Percentiles rank a stretch among this genome's conserved stretches.
These are phyloP conservation scores for Hipposideros armiger DNA, from an alignment of 2,113 vertebrate species.

Conservation along the genomic window DNA sequence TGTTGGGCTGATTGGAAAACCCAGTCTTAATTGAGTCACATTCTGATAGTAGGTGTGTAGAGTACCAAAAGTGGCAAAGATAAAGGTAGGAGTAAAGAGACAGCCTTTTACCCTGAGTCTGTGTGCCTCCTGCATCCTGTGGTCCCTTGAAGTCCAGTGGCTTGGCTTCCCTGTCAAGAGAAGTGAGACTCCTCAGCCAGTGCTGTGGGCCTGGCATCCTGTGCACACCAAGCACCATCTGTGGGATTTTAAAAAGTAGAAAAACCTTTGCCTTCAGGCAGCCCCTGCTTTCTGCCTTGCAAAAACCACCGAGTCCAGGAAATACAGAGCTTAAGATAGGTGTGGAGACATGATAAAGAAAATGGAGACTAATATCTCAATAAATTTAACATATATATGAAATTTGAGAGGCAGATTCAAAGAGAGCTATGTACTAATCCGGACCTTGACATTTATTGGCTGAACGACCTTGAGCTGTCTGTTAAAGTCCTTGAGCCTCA, in stretches of 20 bases:
- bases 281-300: neutral
- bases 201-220: neutral
- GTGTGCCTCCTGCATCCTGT: neutral
- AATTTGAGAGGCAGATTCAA: neutral
- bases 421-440: neutral
- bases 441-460: neutral
- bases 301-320: neutral
- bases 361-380: neutral
- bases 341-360: neutral
- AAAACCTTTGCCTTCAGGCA: neutral
- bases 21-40: neutral
- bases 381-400: neutral
- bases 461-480: neutral
- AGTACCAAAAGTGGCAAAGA: neutral
- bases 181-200: neutral
- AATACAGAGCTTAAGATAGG: neutral
- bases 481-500: neutral
- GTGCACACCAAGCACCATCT: neutral
- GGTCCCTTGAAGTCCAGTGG: neutral
- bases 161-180: neutral
- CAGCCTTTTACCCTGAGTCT: neutral
- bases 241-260: neutral
- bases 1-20: neutral
- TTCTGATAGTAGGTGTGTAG: neutral
- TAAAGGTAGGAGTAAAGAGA: fast-evolving